A percentile compares a stretch with the other conserved stretches of the same genome.
phyloP scores from a whole-genome alignment of 2,113 vertebrate species.

The Corythornis cristatus region DNA sequence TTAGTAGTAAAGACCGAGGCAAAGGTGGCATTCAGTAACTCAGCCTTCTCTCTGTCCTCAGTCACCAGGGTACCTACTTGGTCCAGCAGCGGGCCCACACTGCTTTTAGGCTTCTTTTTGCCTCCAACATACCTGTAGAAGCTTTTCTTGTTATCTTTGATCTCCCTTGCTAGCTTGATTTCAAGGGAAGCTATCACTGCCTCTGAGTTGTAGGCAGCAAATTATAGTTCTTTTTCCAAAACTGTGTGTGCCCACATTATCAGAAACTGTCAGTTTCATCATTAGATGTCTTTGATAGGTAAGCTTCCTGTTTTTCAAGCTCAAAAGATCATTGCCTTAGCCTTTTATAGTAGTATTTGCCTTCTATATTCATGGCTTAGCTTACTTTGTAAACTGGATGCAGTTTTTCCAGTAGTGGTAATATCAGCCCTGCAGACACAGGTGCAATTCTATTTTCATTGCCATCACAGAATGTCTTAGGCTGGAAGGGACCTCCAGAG shows the following conservation, averaged over 20 bases:
- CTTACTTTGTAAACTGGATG: not conserved
- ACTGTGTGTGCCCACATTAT: not conserved
- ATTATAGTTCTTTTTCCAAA: not conserved
- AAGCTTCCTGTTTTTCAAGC: conserved; percentile 45
- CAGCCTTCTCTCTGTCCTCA: too few relatives aligned
- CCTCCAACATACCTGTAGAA: too few relatives aligned
- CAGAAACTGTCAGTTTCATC: conserved; percentile 14
- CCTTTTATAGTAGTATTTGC: not conserved
- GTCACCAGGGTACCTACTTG: too few relatives aligned
- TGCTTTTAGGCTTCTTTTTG: too few relatives aligned
- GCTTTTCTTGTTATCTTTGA: too few relatives aligned
- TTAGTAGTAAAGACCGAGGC: too few relatives aligned
- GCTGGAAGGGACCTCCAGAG: too few relatives aligned
- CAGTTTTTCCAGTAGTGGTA: not conserved
- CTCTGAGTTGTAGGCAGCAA: not conserved
- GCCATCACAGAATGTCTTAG: too few relatives aligned
- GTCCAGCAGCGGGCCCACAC: too few relatives aligned
- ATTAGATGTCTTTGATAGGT: conserved; percentile 14
- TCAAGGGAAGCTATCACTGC: too few relatives aligned
- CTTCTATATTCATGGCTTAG: not conserved
- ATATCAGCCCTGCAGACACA: not conserved
- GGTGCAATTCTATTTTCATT: not conserved
- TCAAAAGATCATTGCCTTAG: not conserved
- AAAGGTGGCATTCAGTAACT: too few relatives aligned
- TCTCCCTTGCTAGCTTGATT: too few relatives aligned